A percentile compares a stretch with the other conserved stretches of the same genome.
phyloP scores from a whole-genome alignment of 2,888 invertebrate species.

The Drosophila kanekoi region DNA sequence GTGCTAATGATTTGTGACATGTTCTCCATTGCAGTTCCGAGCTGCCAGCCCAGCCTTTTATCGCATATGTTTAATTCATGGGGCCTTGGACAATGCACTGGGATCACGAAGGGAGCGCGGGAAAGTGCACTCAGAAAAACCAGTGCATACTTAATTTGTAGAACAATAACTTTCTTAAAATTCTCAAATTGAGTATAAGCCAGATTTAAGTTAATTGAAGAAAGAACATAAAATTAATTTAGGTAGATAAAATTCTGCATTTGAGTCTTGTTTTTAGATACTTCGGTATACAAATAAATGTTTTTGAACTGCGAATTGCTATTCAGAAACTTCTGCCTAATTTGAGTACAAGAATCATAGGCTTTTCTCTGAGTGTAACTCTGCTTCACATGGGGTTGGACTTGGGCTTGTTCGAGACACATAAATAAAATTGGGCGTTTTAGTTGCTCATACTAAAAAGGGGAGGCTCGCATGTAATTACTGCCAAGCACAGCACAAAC shows the following conservation, averaged over 20 bases:
- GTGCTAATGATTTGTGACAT: constrained; percentile 79
- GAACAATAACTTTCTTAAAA: no score
- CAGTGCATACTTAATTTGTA: not conserved
- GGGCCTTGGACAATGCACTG: constrained; percentile 35
- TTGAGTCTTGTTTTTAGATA: no score
- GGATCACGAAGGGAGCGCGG: not conserved
- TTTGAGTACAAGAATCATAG: not conserved
- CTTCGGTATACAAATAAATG: not conserved
- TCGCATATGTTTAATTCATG: constrained; percentile 75
- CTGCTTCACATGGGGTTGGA: constrained; percentile 19
- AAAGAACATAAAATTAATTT: no score
- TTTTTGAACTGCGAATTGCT: not conserved
- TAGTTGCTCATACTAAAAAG: constrained; percentile 71
- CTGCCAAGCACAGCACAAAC: constrained; percentile 38
- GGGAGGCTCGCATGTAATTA: constrained; percentile 73
- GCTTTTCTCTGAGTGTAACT: constrained; percentile 9
- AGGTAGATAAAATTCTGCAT: no score
- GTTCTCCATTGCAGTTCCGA: constrained; percentile 37
- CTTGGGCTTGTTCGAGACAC: constrained; percentile 57
- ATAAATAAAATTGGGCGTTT: constrained; percentile 75
- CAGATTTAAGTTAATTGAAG: no score
- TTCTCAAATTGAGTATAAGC: no score
- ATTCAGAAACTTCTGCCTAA: not conserved
- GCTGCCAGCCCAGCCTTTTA: constrained; percentile 56
- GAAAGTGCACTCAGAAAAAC: not conserved